Base-by-base conservation (phyloP, 2,113 vertebrate species). In the Pogonocichla stellata region DNA sequence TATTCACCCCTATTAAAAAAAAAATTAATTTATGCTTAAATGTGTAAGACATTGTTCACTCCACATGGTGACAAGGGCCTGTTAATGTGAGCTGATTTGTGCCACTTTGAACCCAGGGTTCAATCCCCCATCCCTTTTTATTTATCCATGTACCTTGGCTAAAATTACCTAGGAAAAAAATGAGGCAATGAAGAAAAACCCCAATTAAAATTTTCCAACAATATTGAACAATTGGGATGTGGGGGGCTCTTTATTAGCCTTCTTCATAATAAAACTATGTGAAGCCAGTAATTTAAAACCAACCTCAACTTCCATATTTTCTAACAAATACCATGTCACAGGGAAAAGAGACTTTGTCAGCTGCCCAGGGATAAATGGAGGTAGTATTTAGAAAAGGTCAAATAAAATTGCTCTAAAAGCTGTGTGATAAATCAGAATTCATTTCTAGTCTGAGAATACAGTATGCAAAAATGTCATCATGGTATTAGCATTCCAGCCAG, bases 311-410 rank as follows among this genome's bases (percentile, higher is more conserved):
- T 92, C 67, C 38, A 28, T 61, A 90, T 92, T 92, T 96, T 87
- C 58, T 82, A 93, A 75, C 56, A 81, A 87, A 93, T 75, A 86
- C 9, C 36, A 70, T 28, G n/a, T 75, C 78, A 91, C 34, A 62
- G 26, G 36, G 40, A 90, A 90, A 95, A 72, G 38, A 47, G 38
- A 64, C 23, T 95, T 92, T 90, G 67, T 79, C 87, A 95, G 74
- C 24, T 95, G 58, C 62, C 66, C 56, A 50, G 64, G 51, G 78
- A 87, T 69, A 92, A 95, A 95, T 65, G 43, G 64, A 78, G 20
- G 81, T 57, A 92, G 34, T 92, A 90, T 95, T 95, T 92, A 81
- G 42, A 74, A 96, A 96, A 95, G 90, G 87, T 94, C 94, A 96
- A 90, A 90, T 81, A 92, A 95, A 93, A 95, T 90, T 95, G 65